Conservation (phyloP, 2,113 vertebrate species). For the Himantopus leucocephalus region DNA sequence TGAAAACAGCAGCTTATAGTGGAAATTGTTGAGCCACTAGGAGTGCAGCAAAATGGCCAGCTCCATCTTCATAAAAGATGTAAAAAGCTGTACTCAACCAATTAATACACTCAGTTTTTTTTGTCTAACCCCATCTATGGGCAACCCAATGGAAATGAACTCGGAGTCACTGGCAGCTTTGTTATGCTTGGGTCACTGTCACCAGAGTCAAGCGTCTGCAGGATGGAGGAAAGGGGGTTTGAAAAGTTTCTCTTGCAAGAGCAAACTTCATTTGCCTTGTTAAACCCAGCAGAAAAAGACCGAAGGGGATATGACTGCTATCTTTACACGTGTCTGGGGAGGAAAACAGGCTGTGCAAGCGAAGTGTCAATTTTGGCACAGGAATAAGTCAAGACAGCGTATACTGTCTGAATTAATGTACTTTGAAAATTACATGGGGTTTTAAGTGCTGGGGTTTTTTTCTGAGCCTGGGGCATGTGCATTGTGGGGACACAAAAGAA, state of each 20-base stretch:
- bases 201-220: accelerated
- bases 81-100: not conserved
- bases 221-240: not conserved
- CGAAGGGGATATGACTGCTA: not conserved
- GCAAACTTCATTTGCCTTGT: not conserved
- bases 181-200: not conserved
- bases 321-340: not conserved
- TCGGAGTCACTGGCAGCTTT: not conserved
- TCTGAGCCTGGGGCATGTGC: not conserved
- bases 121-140: not conserved
- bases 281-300: not conserved
- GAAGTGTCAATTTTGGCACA: not conserved
- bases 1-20: conserved; percentile 1
- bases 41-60: not conserved
- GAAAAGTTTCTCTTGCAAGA: not conserved
- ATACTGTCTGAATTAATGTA: not conserved
- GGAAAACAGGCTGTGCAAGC: not conserved
- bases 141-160: not conserved
- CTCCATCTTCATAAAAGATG: not conserved
- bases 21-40: not conserved
- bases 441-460: not conserved
- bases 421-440: not conserved
- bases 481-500: not conserved
- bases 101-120: not conserved
- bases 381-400: not conserved